Base-by-base conservation (phyloP, 2,797 vertebrate genomes). In the Hydrolagus colliei region DNA sequence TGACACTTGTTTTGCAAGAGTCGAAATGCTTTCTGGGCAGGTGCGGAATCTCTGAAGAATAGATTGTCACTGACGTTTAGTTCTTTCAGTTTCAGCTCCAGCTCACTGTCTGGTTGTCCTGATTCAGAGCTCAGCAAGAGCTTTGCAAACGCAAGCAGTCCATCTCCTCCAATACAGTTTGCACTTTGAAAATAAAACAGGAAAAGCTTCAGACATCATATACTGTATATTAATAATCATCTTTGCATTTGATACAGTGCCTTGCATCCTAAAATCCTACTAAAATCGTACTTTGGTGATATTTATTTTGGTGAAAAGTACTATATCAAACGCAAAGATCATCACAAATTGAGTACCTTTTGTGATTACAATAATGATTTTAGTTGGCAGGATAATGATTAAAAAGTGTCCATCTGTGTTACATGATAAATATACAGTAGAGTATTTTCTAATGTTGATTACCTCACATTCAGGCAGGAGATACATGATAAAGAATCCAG, bases 111-210 rank as follows among this genome's bases (percentile, higher is more conserved):
- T 27, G 27, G 0, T 27, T 27, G 27, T 27, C 41, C 41, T 0
- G 65, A 84, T 41, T 84, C 79, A 20, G 65, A 67, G 16, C 32
- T 84, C 79, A 71, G 16, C 18, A 84, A 65, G 16, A 71, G 1
- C 88, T 91, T 89, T 10, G 95, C 92, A 14, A 99, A 97, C 87
- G 95, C 92, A 88, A 97, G 91, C 80, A 99, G 94, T 62, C 97
- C 96, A 68, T 94, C 93, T 0, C 97, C 94, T 87, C 95, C 95
- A 86, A 98, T 97, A 88, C 96, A 97, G 87, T 99, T 97, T 12
- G 95, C 96, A 89, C 97, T 98, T 93, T 88, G 32, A 18, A 87
- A 67, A n/a, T 71, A 86, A 79, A 75, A 77, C 2, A 78, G 22
- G 67, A 86, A 22, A 14, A 67, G 12, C 32, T 77, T 52, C 41